Evolutionary conservation across 2,797 vertebrate genomes (phyloP), one percentile per base, ranked within the genome.

Genomic region (Acrossocheilus fasciatus): DNA sequence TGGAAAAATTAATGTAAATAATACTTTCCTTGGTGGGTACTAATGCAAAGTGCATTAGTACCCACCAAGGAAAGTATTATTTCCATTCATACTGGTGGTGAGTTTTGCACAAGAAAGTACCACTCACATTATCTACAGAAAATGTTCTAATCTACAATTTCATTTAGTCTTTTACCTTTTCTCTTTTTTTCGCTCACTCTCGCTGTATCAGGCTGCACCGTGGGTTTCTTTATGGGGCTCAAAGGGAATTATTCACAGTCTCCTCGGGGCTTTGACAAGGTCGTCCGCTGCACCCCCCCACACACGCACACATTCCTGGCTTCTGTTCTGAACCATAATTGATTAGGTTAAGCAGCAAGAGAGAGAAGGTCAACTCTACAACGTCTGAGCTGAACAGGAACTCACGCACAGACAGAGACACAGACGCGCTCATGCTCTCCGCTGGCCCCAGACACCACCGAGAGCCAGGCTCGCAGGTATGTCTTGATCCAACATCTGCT

Each of bases 301-400:
- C 30, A 39, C 76, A 5, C n/a, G 26, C 52, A 62, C 84, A 86
- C 77, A 77, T 64, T 82, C 73, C 54, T 73, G 92, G 92, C 93
- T 93, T 93, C 93, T 94, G 94, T 94, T 95, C 93, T 94, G 93
- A 94, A 95, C 93, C 91, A 89, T 95, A 96, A 96, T 95, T 96
- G 95, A 96, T 95, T 94, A 91, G 95, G 94, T 95, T 95, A 95
- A 95, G 93, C 93, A 94, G 94, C 89, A 26, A 92, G 93, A 90
- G 92, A 94, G 90, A 91, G 93, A 95, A 95, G 95, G 94, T 95
- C 93, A 91, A 14, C 91, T 89, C 91, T 92, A 91, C 90, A 92
- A 93, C 84, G 72, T 86, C 90, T 93, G 92, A 93, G 90, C 89
- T 89, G 91, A 87, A 87, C 88, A 87, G 80, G 85, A 89, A 73